A percentile compares a stretch with the other conserved stretches of the same genome.
Evolutionary conservation across 2,113 vertebrate species (phyloP).

Genomic region (Ifrita kowaldi): DNA sequence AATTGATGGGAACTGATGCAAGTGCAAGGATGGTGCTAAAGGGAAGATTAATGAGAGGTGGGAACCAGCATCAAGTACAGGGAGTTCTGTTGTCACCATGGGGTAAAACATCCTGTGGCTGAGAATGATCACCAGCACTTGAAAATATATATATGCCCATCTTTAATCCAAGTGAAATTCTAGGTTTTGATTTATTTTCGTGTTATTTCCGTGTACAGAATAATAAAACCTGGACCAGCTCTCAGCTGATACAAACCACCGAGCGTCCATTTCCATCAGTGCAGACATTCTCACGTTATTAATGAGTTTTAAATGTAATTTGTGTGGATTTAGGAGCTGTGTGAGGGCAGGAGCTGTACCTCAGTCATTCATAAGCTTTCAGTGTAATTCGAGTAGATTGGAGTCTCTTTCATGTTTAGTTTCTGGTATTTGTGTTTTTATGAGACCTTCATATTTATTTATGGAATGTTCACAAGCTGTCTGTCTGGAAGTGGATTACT

Average conservation of each 20-base stretch:
- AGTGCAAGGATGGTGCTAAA: neutral
- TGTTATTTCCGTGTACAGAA: neutral
- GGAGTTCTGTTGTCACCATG: neutral
- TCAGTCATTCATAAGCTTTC: neutral
- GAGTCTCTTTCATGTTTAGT: constrained; percentile 29
- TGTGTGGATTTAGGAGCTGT: neutral
- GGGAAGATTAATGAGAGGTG: neutral
- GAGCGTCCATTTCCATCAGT: neutral
- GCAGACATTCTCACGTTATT: neutral
- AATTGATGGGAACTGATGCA: neutral
- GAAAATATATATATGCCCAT: rapidly evolving
- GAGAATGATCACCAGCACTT: neutral
- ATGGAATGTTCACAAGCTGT: constrained; percentile 18
- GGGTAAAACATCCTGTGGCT: neutral
- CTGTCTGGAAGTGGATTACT: constrained; percentile 20
- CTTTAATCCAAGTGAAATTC: neutral
- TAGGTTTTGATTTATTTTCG: neutral
- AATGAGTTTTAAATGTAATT: neutral
- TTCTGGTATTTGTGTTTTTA: constrained; percentile 38
- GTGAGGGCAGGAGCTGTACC: neutral
- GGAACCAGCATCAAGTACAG: neutral
- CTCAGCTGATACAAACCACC: neutral
- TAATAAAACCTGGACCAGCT: neutral
- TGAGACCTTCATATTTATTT: constrained; percentile 22
- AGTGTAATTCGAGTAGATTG: constrained; percentile 2